Percentiles rank a stretch among this genome's conserved stretches.
Evolutionary conservation across 92 coral and sea anemone genomes (phyloP).

Genomic region (Phymanthus crucifer): DNA sequence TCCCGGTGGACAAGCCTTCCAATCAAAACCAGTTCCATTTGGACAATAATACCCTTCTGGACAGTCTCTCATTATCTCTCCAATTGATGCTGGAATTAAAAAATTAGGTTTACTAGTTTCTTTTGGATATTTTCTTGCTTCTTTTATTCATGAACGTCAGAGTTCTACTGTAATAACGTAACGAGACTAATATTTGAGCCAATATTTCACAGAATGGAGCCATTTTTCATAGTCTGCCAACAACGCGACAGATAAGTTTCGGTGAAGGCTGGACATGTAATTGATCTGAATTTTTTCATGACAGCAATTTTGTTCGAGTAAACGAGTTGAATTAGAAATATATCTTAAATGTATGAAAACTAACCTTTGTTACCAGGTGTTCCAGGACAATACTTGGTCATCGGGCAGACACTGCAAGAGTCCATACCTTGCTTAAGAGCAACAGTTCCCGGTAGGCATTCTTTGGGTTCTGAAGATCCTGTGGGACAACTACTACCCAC

Average conservation of each 20-base stretch:
- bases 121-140: no score
- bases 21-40: conserved; percentile 86
- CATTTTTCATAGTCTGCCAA: no score
- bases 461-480: conserved; percentile 67
- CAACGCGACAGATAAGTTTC: no score
- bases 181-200: no score
- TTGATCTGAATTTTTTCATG: no score
- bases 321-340: background rate
- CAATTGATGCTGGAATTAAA: no score
- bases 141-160: no score
- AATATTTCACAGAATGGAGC: no score
- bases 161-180: no score
- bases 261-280: no score
- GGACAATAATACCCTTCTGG: conserved; percentile 94
- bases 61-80: conserved; percentile 66
- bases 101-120: no score
- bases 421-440: conserved; percentile 64
- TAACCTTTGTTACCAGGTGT: conserved; percentile 54
- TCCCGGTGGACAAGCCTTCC: conserved; percentile 92
- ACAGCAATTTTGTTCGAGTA: background rate
- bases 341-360: background rate
- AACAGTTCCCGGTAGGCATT: conserved; percentile 69
- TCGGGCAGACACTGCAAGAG: conserved; percentile 72
- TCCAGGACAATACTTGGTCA: conserved; percentile 75
- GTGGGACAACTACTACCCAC: conserved; percentile 81